Evolutionary conservation across 2,888 invertebrate genomes (phyloP), one percentile per base, ranked within the genome.

Genomic region (Lasius platythorax): DNA sequence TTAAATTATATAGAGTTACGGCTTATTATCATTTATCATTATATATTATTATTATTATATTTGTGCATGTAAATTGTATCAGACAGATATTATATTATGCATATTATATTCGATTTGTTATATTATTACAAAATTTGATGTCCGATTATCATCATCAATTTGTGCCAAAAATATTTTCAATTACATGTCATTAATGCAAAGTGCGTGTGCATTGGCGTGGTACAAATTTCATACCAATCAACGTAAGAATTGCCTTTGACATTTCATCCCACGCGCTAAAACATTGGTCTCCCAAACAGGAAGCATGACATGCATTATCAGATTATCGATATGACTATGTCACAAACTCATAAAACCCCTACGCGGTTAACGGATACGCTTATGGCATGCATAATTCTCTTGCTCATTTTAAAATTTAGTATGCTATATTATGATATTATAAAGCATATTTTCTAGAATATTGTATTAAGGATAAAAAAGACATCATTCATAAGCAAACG

Each of bases 181-280:
- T 9, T 23, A 18, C 33, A 23, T 58, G 11, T 37, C 46, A 23
- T 43, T 58, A 78, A 68, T 33, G n/a, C 50, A 30, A 56, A 53
- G 37, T 50, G 23, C 6, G 2, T 28, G 2, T 56, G n/a, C 28
- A 40, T 64, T 30, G 46, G 8, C 23, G 5, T 18, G 5, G 15
- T 70, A 18, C 28, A 23, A 63, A 79, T 79, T 70, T 70, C 28
- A 12, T 30, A 64, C 9, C 30, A 56, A 56, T 68, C 23, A 58
- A 79, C 23, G 12, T 79, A 79, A 70, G 61, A 70, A 79, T 79
- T 40, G 3, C 46, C 61, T 79, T 70, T 79, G 58, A 61, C 43
- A 70, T 79, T 68, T 79, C 33, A 79, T 79, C 61, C 33, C 30
- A 46, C 43, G 18, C 30, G 46, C 33, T 33, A 12, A 23, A 79